phyloP scores from a whole-genome alignment of 2,888 invertebrate genomes.

The Entomobrya proxima region DNA sequence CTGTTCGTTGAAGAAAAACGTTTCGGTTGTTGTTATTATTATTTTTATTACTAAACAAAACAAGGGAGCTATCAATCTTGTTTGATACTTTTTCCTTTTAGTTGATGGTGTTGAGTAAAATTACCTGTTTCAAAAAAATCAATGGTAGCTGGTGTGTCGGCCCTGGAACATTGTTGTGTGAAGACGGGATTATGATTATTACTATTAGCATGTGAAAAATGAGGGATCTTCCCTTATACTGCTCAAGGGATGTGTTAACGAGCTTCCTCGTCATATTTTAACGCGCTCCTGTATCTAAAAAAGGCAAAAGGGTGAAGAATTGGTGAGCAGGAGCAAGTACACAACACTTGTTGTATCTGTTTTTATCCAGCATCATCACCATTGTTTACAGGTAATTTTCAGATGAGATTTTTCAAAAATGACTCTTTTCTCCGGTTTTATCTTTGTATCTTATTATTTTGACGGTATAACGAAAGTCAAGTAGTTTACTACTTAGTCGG shows the following conservation, averaged over 20 bases:
- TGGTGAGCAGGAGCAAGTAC: neutral
- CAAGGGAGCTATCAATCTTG: slow-evolving; percentile 63
- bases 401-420: slow-evolving; percentile 17
- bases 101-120: slow-evolving; percentile 70
- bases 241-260: slow-evolving; percentile 65
- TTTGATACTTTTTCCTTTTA: slow-evolving; percentile 37
- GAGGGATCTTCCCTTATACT: slow-evolving; percentile 63
- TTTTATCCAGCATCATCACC: neutral
- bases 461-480: neutral
- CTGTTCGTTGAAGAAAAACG: neutral
- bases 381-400: slow-evolving; percentile 43
- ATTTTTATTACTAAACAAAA: neutral
- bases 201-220: slow-evolving; percentile 68
- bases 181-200: slow-evolving; percentile 59
- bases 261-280: slow-evolving; percentile 52
- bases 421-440: neutral
- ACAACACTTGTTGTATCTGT: slow-evolving; percentile 29
- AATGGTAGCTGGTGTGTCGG: slow-evolving; percentile 48
- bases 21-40: neutral
- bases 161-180: slow-evolving; percentile 45
- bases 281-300: slow-evolving; percentile 40
- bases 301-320: slow-evolving; percentile 14
- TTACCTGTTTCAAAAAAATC: slow-evolving; percentile 65
- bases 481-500: neutral
- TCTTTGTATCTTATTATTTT: slow-evolving; percentile 1